These are phyloP conservation scores for Peribatodes rhomboidaria DNA, from an alignment of 2,888 invertebrate genomes.

Conservation along the genomic window DNA sequence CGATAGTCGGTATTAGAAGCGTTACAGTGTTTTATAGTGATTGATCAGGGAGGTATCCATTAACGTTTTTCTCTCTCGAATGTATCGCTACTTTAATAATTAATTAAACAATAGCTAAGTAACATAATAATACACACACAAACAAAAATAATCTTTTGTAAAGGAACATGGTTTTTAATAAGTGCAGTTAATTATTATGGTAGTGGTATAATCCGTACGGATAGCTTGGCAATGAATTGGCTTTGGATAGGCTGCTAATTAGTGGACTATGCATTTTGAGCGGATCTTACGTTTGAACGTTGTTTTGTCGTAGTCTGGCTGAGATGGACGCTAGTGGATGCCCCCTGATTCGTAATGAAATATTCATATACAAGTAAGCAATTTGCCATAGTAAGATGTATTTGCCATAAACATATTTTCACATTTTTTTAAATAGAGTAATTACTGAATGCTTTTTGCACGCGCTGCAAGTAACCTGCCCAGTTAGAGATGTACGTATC, in stretches of 20 bases:
- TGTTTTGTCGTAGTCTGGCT: neutral
- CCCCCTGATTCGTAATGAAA: neutral
- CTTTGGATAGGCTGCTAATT: neutral
- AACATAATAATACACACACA: no score
- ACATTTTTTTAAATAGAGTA: conserved; percentile 25
- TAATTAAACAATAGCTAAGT: no score
- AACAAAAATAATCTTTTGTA: no score
- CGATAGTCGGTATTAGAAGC: neutral
- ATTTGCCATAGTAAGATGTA: conserved; percentile 3
- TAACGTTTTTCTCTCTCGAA: neutral
- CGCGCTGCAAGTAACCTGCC: no score
- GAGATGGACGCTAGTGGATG: neutral
- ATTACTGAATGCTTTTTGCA: neutral
- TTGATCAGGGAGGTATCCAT: neutral
- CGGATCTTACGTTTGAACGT: no score
- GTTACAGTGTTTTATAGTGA: neutral
- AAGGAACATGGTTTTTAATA: no score
- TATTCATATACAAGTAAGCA: neutral
- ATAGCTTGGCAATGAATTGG: no score
- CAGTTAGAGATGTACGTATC: no score
- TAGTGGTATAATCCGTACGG: neutral
- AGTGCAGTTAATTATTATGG: no score
- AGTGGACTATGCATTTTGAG: neutral
- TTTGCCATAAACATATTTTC: conserved; percentile 8
- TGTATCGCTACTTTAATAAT: no score